Percentiles rank a stretch among this genome's conserved stretches.
phyloP scores from a whole-genome alignment of 37 sponge, comb jelly and placozoan genomes.

The Lycopodina hypogea region DNA sequence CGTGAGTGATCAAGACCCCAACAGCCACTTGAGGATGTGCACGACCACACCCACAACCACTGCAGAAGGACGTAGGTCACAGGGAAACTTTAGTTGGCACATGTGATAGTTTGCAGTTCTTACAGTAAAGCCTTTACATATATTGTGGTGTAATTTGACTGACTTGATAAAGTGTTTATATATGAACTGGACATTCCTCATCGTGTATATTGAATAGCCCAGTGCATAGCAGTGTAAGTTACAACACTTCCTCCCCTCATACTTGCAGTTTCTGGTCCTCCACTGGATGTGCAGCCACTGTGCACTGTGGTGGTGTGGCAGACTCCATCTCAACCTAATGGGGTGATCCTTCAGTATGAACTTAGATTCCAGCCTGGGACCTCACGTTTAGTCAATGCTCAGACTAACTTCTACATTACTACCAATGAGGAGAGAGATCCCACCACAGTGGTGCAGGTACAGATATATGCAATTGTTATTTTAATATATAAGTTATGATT shows the following conservation, averaged over 20 bases:
- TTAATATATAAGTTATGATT: no score
- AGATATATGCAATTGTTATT: neutral
- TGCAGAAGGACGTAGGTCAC: neutral
- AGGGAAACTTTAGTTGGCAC: no score
- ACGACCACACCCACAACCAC: neutral
- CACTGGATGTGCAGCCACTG: neutral
- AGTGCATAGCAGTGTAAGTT: no score
- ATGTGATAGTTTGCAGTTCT: no score
- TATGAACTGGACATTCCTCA: no score
- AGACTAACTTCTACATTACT: neutral
- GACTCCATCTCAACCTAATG: slow-evolving; percentile 58
- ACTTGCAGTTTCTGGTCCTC: neutral
- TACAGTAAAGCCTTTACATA: no score
- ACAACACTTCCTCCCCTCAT: neutral
- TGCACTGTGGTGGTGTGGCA: slow-evolving; percentile 31
- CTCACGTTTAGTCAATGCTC: neutral
- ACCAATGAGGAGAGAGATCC: neutral
- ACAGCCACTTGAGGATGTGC: neutral
- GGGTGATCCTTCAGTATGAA: slow-evolving; percentile 42
- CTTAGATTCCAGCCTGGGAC: neutral
- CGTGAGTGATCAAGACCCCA: slow-evolving; percentile 15
- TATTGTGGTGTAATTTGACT: no score
- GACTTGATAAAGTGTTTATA: no score
- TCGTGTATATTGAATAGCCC: no score
- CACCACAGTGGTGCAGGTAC: neutral